Evolutionary conservation across 2,113 vertebrate genomes (phyloP).

Genomic region (Cephalopterus ornatus): DNA sequence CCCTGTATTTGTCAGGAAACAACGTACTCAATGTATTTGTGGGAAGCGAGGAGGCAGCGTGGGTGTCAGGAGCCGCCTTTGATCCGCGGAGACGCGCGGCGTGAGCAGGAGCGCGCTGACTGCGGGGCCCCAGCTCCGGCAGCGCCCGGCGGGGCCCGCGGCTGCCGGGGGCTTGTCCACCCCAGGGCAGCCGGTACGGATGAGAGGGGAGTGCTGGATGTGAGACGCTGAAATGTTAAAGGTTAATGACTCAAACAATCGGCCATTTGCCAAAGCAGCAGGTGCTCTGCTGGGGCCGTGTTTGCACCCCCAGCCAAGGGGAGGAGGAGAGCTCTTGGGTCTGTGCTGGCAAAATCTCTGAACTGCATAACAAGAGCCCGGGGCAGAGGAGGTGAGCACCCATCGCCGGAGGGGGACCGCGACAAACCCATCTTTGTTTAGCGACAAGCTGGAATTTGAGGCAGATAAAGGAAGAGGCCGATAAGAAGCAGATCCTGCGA

Average conservation of each 20-base stretch:
- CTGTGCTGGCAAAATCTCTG: neutral
- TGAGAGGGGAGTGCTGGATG: neutral
- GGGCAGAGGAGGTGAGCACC: neutral
- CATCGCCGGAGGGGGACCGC: accelerated
- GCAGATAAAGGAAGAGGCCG: neutral
- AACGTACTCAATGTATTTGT: accelerated
- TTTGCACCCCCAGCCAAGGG: neutral
- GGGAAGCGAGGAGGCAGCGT: neutral
- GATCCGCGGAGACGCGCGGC: neutral
- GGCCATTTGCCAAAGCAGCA: neutral
- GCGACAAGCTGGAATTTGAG: accelerated
- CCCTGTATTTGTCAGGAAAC: neutral
- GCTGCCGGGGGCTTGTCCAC: neutral
- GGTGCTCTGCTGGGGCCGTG: neutral
- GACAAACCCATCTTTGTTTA: neutral
- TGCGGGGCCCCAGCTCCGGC: neutral
- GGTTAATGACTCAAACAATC: accelerated
- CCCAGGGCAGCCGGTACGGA: too few species aligned
- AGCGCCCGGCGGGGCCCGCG: neutral
- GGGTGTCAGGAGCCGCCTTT: neutral
- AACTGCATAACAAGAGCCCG: accelerated
- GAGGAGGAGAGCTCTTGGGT: too few species aligned
- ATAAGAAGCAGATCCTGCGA: neutral
- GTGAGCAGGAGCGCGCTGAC: neutral
- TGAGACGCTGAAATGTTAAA: accelerated